Base-by-base conservation (phyloP, 2,888 invertebrate species). In the Hypolimnas misippus region DNA sequence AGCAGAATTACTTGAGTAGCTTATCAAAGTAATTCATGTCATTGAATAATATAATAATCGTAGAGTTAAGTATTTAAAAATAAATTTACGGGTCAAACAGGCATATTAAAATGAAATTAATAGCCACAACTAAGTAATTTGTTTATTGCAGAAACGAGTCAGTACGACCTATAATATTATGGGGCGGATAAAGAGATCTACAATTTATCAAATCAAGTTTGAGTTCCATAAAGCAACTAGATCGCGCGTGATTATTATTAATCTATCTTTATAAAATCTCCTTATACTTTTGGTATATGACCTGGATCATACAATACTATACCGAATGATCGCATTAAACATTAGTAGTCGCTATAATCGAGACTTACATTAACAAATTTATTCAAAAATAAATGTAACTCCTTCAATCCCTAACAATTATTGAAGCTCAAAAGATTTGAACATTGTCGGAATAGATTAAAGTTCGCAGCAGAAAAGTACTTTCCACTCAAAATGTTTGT, bases 401-500 rank as follows among this genome's bases (percentile, higher is more conserved):
- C n/a, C 35, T 12, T 38, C n/a, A 38, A n/a, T 38, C 35, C 3
- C n/a, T 38, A n/a, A n/a, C 1, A 38, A n/a, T 12, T 38, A 38
- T 38, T 12, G n/a, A 38, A n/a, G 35, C n/a, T 38, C 10, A 38
- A 25, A 38, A 38, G 1, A 38, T n/a, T n/a, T 19, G 10, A 21
- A 19, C 44, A 21, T 21, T 21, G n/a, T 46, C 19, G 17, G 12
- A 21, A 46, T 10, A 21, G 21, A 46, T 12, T 46, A 46, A 6
- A 10, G 19, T 21, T 12, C 21, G 17, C 19, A 78, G 76, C 73
- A 65, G 73, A 72, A 71, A 73, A 71, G 71, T 72, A 46, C 52
- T 78, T 82, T 81, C 75, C 74, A 70, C 75, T 65, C 65, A 73
- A 78, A 73, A 71, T 71, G 62, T 21, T 21, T 72, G 72, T 73